Evolutionary conservation across 2,888 invertebrate genomes (phyloP), one percentile per base, ranked within the genome.

Genomic region (Diploptera punctata): DNA sequence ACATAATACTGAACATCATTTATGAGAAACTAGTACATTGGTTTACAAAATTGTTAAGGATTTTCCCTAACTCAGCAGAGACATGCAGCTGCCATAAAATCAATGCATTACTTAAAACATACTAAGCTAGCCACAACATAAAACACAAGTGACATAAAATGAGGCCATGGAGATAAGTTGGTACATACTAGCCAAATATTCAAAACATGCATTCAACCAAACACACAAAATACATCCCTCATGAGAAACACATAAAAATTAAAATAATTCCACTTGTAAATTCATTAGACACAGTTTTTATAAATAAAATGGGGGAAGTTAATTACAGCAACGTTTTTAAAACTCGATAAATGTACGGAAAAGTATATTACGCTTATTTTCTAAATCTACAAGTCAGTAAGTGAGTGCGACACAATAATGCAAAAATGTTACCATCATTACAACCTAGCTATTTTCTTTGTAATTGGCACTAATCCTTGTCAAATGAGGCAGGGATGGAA

Each of bases 391-490:
- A 67, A 73, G 61, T 69, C 70, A 70, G 61, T 75, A 75, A 71
- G 73, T 54, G 68, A 68, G 73, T 73, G 75, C 68, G 62, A 73
- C 69, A 75, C 73, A 75, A 72, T 73, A 67, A 75, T 57, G 71
- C 62, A 67, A 71, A 67, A 71, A 18, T 62, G 65, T 70, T 69
- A 68, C 47, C 24, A 57, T 70, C 44, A 43, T 29, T 67, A 71
- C 31, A 33, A 68, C 43, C 72, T 74, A 74, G 67, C 47, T 57
- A 73, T 49, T 68, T 72, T 52, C 52, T 73, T 33, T 24, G 61
- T 67, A 72, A 72, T 74, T 75, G 75, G 73, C 75, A 75, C 75
- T 73, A 73, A 68, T 69, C 68, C 69, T 73, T 75, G 69, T 75
- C 68, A 74, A 74, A 74, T 24, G 52, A 74, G 72, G 74, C 71